phyloP scores from a whole-genome alignment of 2,888 invertebrate genomes.

The Geophilus truncorum region DNA sequence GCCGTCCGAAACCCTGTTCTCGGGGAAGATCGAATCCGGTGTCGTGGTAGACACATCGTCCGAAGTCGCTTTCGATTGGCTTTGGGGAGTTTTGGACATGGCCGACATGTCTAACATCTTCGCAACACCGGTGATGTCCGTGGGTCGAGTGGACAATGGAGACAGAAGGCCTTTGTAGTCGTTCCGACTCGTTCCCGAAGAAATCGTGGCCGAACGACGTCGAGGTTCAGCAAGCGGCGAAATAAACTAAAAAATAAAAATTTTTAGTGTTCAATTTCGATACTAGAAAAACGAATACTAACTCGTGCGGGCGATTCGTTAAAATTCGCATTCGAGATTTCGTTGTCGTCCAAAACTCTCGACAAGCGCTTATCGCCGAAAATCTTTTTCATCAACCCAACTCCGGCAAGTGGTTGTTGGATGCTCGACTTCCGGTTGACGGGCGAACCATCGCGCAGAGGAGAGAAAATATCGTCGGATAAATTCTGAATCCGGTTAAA shows the following conservation, averaged over 20 bases:
- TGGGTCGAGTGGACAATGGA: background rate
- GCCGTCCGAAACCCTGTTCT: background rate
- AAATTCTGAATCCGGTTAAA: background rate
- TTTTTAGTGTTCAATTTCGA: background rate
- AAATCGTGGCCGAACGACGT: background rate
- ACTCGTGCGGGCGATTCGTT: background rate
- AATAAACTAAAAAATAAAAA: background rate
- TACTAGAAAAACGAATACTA: too few relatives aligned
- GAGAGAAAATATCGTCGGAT: constrained; percentile 1
- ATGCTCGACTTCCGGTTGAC: background rate
- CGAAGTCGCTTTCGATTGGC: too few relatives aligned
- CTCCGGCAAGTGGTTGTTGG: background rate
- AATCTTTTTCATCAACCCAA: too few relatives aligned
- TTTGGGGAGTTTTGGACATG: too few relatives aligned
- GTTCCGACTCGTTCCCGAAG: background rate
- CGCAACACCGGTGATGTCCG: too few relatives aligned
- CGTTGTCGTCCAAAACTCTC: background rate
- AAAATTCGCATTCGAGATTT: background rate
- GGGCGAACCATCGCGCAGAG: background rate
- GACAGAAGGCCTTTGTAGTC: background rate
- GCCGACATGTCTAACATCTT: too few relatives aligned
- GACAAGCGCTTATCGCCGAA: background rate
- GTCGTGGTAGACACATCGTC: too few relatives aligned
- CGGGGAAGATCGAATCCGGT: too few relatives aligned
- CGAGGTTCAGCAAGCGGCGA: background rate